Base-by-base conservation (phyloP, 1,140 invertebrate species). In the Rhizoglyphus robini region DNA sequence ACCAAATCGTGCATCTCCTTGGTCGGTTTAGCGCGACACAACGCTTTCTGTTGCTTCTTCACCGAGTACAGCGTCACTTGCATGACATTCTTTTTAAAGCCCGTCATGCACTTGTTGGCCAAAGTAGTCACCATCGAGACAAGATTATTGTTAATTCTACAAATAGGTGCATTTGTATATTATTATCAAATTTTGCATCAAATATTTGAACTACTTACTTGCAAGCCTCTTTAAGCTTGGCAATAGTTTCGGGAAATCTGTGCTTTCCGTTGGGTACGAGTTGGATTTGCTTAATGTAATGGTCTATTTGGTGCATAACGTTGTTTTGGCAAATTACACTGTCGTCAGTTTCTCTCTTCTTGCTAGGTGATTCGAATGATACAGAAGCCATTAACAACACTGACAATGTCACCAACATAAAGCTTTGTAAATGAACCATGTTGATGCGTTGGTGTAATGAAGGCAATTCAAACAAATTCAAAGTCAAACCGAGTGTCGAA, bases 81-180 rank as follows among this genome's bases (percentile, higher is more conserved):
- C 58, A 60, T 60, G 3, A 60, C 27, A 34, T 60, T 60, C 29
- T 60, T 60, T 11, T 13, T 60, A 15, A 60, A 60, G 27, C 58
- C 58, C 20, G 58, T 60, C 58, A 60, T 60, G 29, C 58, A 60
- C 29, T 60, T 60, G 27, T 60, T 29, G 13, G 58, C 58, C 29
- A 60, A 4, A n/a, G 31, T 60, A 2, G 32, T 34, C n/a, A 60
- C 11, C 15, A 60, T 29, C 3, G 15, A 13, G 2, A 60, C 36
- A 11, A 60, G 13, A n/a, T 60, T 60, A 15, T 60, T 60, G 15
- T 60, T 60, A 11, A 15, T 15, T 51, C 48, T 51, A 51, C 8
- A 41, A 11, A 11, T 11, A 41, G 8, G 8, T 41, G 18, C 8
- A 41, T 41, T 41, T 11, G 18, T 41, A 41, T 11, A 41, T 41